Base-by-base conservation (phyloP, 53 echinoderm and acorn worm genomes). In the Temnopleurus reevesii region DNA sequence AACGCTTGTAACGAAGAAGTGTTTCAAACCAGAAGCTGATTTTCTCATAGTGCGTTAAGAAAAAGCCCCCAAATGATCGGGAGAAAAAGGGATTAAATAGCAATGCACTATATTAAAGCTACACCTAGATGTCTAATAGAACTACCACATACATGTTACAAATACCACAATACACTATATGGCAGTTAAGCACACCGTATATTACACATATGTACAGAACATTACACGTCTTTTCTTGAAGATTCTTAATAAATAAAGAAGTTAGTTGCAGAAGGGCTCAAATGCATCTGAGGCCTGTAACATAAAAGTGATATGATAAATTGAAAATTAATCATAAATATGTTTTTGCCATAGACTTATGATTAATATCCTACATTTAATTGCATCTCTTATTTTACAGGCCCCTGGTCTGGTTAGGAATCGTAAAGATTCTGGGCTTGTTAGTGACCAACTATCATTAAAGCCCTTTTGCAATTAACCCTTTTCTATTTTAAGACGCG, bases 161-260 rank as follows among this genome's bases (percentile, higher is more conserved):
- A 49, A 19, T 51, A 79, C 56, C 83, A 83, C 54, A 2, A 2
- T 5, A 83, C 83, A 35, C 71, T 26, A 35, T 83, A 83, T 83
- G 83, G 83, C 83, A 83, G 83, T 83, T 35, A 35, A 83, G 83
- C 83, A 83, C 56, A 56, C 60, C 31, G 21, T 71, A 4, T 83
- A 55, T 83, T 4, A n/a, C 41, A 71, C 83, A 83, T 31, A 12
- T 83, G 55, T 83, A 9, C 55, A 83, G 49, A 81, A 28, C 53
- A 51, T 24, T 53, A 53, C 83, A 83, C 82, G 17, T 19, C 31
- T 28, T 83, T 60, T n/a, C 19, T n/a, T n/a, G n/a, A 12, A 59
- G 12, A 7, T 7, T 51, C 46, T 49, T 47, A 83, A 83, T 83
- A 83, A 55, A 83, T 53, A 83, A n/a, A 53, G 83, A 83, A 47